These are phyloP conservation scores for Lithodes maja DNA, from an alignment of 2,888 invertebrate genomes.

Conservation along the genomic window DNA sequence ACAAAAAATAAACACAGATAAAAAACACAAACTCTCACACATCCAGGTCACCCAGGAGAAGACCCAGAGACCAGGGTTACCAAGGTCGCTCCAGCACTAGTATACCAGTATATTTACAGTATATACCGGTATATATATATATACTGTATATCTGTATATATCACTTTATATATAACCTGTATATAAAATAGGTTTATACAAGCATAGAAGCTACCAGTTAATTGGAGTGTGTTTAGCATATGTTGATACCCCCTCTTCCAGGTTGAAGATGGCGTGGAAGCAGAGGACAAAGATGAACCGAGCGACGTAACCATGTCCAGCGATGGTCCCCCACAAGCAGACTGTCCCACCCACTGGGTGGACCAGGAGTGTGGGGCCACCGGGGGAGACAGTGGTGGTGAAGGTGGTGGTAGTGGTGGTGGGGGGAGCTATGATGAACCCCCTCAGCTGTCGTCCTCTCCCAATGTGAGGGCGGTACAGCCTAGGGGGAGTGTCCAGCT, in stretches of 20 bases:
- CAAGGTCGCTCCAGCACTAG: too few relatives aligned
- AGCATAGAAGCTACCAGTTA: too few relatives aligned
- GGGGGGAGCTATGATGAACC: constrained; percentile 58
- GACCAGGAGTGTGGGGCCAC: constrained; percentile 45
- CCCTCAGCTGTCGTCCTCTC: constrained; percentile 63
- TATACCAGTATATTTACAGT: too few relatives aligned
- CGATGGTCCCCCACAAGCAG: constrained; percentile 37
- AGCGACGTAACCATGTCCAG: constrained; percentile 48
- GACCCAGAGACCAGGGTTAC: too few relatives aligned
- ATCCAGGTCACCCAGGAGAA: too few relatives aligned
- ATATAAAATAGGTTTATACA: too few relatives aligned
- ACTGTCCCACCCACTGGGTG: constrained; percentile 41
- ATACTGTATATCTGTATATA: too few relatives aligned
- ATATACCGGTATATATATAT: too few relatives aligned
- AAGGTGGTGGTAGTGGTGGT: constrained; percentile 34
- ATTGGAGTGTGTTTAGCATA: too few relatives aligned
- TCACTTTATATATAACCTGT: too few relatives aligned
- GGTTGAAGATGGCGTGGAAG: constrained; percentile 52
- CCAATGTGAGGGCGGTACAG: constrained; percentile 54
- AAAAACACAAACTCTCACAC: too few relatives aligned
- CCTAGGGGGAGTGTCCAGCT: constrained; percentile 53
- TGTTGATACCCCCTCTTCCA: not conserved
- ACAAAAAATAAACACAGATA: too few relatives aligned
- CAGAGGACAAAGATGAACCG: constrained; percentile 50
- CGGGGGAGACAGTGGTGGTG: constrained; percentile 38